Base-by-base conservation (phyloP, 2,113 vertebrate genomes). In the Aegotheles bennettii region DNA sequence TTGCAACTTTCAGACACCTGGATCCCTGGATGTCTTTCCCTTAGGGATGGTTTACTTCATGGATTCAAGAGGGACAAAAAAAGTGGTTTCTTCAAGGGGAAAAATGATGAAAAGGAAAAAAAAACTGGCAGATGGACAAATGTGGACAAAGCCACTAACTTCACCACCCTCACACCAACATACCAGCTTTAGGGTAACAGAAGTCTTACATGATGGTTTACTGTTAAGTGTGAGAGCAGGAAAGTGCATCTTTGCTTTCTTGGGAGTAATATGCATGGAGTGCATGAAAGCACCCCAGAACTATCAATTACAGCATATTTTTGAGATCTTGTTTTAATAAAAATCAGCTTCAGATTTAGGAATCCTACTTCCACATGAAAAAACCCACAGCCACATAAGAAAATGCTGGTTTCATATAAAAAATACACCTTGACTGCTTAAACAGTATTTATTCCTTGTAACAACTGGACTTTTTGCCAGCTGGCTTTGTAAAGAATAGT, bases 201-300 rank as follows among this genome's bases (percentile, higher is more conserved):
- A 54, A 31, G 14, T 65, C 4, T 29, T 56, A 12, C 26, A n/a
- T 0, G 0, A n/a, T 8, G 11, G 5, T 67, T 53, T 84, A 10
- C 26, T 87, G 20, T 11, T 64, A 29, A 6, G 4, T 76, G 11
- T 76, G 47, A 61, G 47, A 61, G 9, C 10, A 57, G 15, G 36
- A 67, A 87, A 67, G 1, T 13, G 2, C 21, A 42, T 6, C 17
- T 70, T 60, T 42, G 23, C 4, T 65, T 79, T 75, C 24, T 53
- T 56, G 45, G 16, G 11, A 6, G 7, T 43, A 29, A 35, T 51
- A 45, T 3, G 3, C 11, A 61, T 16, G 28, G 2, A 65, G 16
- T 2, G 2, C 16, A 29, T 17, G 28, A 60, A 75, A 87, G 6
- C 25, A 33, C 33, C 50, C 50, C 21, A 70, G 33, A 84, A 23